phyloP scores from a whole-genome alignment of 2,797 vertebrate genomes.

The Cynodonichthys magdalenae region DNA sequence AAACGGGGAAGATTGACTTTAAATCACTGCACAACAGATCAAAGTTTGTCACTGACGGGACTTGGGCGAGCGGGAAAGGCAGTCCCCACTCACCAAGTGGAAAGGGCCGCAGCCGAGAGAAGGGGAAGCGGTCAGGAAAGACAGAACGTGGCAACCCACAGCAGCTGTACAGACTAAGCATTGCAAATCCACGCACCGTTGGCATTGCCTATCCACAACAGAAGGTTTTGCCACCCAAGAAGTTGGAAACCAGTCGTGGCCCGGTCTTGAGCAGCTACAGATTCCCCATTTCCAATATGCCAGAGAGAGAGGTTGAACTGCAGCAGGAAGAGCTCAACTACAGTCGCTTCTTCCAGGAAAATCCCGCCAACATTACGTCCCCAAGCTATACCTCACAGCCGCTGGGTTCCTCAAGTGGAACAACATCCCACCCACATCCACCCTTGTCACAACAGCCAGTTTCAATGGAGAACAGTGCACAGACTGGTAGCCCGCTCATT shows the following conservation, averaged over 20 bases:
- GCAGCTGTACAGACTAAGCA: conserved; percentile 89
- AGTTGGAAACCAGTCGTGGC: conserved; percentile 78
- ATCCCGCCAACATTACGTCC: conserved; percentile 84
- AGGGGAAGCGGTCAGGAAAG: conserved; percentile 81
- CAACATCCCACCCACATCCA: conserved; percentile 70
- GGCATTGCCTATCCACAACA: conserved; percentile 90
- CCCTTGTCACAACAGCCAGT: conserved; percentile 73
- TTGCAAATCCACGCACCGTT: conserved; percentile 84
- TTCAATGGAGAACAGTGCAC: conserved; percentile 78
- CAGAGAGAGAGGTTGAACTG: conserved; percentile 84
- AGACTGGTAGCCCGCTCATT: conserved; percentile 83
- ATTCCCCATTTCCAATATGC: conserved; percentile 86
- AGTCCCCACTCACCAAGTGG: conserved; percentile 84
- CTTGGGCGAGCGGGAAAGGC: conserved; percentile 85
- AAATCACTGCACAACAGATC: conserved; percentile 85
- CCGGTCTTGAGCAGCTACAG: conserved; percentile 83
- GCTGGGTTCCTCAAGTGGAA: conserved; percentile 73
- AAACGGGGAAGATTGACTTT: conserved; percentile 88
- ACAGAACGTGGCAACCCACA: conserved; percentile 85
- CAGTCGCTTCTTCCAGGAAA: conserved; percentile 86
- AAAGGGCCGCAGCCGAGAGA: conserved; percentile 84
- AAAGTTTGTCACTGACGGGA: conserved; percentile 80
- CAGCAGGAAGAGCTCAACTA: conserved; percentile 86
- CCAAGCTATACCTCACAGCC: conserved; percentile 92
- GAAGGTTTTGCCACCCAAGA: conserved; percentile 87